Conservation (phyloP, 1,140 invertebrate species). For the Thereuonema tuberculata region DNA sequence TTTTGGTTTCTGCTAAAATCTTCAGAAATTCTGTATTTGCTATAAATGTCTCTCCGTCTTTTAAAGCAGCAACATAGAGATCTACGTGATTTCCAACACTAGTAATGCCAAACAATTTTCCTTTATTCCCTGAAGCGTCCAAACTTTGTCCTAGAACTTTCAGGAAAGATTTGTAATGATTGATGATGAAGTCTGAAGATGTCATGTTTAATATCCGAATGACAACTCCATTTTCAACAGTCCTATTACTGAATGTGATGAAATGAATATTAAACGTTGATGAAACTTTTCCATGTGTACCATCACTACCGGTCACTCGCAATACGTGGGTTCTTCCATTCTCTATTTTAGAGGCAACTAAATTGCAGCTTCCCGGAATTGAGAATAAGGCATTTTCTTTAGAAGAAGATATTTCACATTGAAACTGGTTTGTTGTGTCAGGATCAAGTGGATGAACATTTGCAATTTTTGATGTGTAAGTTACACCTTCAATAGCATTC, state of each 20-base stretch:
- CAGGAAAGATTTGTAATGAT: conserved; percentile 55
- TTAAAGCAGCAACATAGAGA: conserved; percentile 49
- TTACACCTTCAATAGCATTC: conserved; percentile 49
- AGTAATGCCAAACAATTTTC: conserved; percentile 47
- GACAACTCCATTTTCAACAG: conserved; percentile 66
- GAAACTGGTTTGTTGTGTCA: conserved; percentile 73
- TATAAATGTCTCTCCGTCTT: conserved; percentile 33
- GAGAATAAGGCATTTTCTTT: conserved; percentile 40
- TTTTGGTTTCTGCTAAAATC: conserved; percentile 45
- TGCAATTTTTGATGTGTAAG: conserved; percentile 45
- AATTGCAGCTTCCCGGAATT: conserved; percentile 60
- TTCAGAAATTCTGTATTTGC: conserved; percentile 45
- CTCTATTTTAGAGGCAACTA: conserved; percentile 38
- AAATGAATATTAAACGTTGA: conserved; percentile 73
- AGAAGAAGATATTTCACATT: conserved; percentile 51
- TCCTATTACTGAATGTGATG: conserved; percentile 58
- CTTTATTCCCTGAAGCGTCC: conserved; percentile 31
- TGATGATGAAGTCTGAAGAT: conserved; percentile 53
- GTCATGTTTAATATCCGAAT: conserved; percentile 56
- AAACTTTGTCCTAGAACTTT: conserved; percentile 46
- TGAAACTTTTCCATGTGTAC: conserved; percentile 63
- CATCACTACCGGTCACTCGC: conserved; percentile 74
- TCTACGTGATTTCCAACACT: conserved; percentile 41
- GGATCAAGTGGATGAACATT: conserved; percentile 81
- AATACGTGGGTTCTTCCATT: conserved; percentile 39